Conservation (phyloP, 2,113 vertebrate species). For the Anoplopoma fimbria region DNA sequence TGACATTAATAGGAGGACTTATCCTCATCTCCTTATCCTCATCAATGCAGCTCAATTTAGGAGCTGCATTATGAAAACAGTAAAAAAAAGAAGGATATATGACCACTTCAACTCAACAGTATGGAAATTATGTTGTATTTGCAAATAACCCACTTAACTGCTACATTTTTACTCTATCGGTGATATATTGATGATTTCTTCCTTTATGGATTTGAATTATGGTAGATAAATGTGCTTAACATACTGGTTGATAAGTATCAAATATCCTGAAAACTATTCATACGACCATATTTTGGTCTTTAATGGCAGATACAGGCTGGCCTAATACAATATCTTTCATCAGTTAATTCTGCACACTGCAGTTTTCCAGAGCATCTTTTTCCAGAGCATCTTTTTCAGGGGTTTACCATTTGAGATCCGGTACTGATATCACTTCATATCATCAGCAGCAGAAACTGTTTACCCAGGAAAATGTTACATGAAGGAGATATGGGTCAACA, state of each 20-base stretch:
- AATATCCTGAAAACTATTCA: background rate
- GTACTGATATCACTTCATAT: constrained; percentile 2
- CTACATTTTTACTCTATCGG: background rate
- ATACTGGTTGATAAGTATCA: background rate
- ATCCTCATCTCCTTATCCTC: background rate
- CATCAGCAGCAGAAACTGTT: constrained; percentile 12
- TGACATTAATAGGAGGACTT: constrained; percentile 18
- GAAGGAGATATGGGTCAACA: constrained; percentile 51
- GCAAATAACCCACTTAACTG: background rate
- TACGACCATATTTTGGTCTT: background rate
- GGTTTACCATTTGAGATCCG: background rate
- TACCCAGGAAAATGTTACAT: constrained; percentile 2
- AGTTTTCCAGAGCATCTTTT: background rate
- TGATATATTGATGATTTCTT: background rate
- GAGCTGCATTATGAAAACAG: constrained; percentile 20
- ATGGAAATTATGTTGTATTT: background rate
- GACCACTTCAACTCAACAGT: constrained; percentile 2
- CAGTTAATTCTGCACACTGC: background rate
- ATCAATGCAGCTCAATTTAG: background rate
- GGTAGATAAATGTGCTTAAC: background rate
- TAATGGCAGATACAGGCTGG: background rate
- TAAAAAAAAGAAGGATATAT: constrained; percentile 1
- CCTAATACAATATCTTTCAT: background rate
- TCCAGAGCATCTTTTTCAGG: no score
- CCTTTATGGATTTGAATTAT: background rate